Evolutionary conservation across 2,888 invertebrate species (phyloP).

Genomic region (Zygothrica quintamaculata): DNA sequence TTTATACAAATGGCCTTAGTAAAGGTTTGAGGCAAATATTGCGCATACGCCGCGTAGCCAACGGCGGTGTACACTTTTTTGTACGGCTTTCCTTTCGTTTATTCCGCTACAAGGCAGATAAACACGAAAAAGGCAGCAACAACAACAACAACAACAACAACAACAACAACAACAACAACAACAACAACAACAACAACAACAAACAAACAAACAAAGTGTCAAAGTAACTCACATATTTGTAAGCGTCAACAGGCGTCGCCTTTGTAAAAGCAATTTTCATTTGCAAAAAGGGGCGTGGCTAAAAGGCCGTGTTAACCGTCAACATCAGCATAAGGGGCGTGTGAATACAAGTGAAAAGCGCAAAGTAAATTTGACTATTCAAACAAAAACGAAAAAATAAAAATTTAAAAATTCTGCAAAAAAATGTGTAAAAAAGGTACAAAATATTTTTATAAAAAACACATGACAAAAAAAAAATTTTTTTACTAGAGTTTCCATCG

Average conservation of each 20-base stretch:
- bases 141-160: slow-evolving; percentile 30
- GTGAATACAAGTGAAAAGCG: slow-evolving; percentile 53
- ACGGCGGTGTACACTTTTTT: slow-evolving; percentile 24
- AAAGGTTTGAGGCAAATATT: slow-evolving; percentile 44
- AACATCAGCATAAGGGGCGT: slow-evolving; percentile 53
- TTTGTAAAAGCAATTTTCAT: slow-evolving; percentile 72
- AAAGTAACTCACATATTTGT: slow-evolving; percentile 65
- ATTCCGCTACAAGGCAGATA: slow-evolving; percentile 25
- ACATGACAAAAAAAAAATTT: too few relatives aligned
- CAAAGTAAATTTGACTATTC: slow-evolving; percentile 37
- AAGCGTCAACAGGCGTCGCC: slow-evolving; percentile 64
- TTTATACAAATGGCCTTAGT: slow-evolving; percentile 43
- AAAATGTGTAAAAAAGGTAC: slow-evolving; percentile 11
- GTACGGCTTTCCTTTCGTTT: slow-evolving; percentile 23
- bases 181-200: slow-evolving; percentile 23
- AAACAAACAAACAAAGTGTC: slow-evolving; percentile 52
- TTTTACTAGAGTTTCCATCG: too few relatives aligned
- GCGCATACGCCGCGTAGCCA: slow-evolving; percentile 63
- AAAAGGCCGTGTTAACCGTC: slow-evolving; percentile 27
- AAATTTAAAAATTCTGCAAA: slow-evolving; percentile 6
- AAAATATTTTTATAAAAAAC: too few relatives aligned
- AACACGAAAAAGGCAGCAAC: not conserved
- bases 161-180: slow-evolving; percentile 34
- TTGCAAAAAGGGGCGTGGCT: slow-evolving; percentile 57
- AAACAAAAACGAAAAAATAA: slow-evolving; percentile 7